phyloP scores from a whole-genome alignment of 2,888 invertebrate genomes.

The Philopedon plagiatum region DNA sequence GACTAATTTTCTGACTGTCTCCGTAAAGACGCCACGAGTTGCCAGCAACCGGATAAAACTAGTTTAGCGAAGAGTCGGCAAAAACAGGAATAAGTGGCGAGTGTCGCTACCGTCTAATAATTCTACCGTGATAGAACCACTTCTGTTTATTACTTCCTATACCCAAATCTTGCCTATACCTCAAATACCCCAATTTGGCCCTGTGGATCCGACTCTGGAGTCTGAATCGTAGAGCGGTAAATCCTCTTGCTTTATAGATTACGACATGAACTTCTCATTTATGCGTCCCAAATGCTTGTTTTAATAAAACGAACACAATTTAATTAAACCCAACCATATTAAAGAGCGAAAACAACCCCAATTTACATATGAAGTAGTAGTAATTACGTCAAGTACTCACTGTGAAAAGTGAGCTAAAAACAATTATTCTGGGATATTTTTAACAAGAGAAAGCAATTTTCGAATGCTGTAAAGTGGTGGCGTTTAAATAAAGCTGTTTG shows the following conservation, averaged over 20 bases:
- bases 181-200: no score
- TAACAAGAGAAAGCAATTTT: background rate
- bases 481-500: background rate
- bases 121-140: no score
- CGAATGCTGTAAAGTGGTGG: background rate
- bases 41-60: no score
- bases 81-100: no score
- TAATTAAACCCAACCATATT: constrained; percentile 25
- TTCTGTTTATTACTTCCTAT: no score
- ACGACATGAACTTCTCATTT: constrained; percentile 34
- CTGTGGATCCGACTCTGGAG: no score
- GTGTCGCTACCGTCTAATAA: no score
- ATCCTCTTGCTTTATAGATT: constrained; percentile 36
- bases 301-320: constrained; percentile 31
- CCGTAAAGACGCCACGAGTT: no score
- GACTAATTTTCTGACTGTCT: no score
- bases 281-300: constrained; percentile 26
- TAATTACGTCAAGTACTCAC: constrained; percentile 10
- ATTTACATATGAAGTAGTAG: constrained; percentile 13
- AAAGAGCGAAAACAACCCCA: constrained; percentile 26
- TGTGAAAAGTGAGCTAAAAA: constrained; percentile 11
- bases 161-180: no score
- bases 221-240: constrained; percentile 8
- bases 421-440: constrained; percentile 1
- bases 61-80: no score